Percentiles rank a stretch among this genome's conserved stretches.
Evolutionary conservation across 2,113 vertebrate genomes (phyloP).

Genomic region (Amia ocellicauda): DNA sequence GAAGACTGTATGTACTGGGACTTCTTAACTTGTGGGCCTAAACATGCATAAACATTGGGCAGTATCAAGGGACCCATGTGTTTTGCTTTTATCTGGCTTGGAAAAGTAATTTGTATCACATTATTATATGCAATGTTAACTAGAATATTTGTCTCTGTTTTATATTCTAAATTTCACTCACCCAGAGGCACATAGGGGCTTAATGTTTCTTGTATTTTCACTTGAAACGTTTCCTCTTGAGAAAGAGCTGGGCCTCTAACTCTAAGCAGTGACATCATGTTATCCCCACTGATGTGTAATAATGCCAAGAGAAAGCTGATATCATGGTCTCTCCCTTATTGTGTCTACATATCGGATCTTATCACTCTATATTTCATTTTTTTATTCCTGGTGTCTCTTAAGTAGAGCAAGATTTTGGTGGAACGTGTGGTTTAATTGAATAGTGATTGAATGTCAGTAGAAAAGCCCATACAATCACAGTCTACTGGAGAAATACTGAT

Average conservation of each 20-base stretch:
- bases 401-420: neutral
- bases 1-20: slow-evolving; percentile 2
- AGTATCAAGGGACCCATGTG: neutral
- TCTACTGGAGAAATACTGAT: neutral
- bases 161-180: neutral
- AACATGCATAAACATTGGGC: neutral
- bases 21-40: neutral
- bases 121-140: neutral
- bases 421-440: neutral
- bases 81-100: no score
- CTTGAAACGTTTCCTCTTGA: slow-evolving; percentile 12
- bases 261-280: slow-evolving; percentile 45
- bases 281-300: slow-evolving; percentile 30
- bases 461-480: neutral
- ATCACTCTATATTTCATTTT: slow-evolving; percentile 18
- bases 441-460: slow-evolving; percentile 9
- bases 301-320: slow-evolving; percentile 34
- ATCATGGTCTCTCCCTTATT: slow-evolving; percentile 25
- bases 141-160: neutral
- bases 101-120: no score
- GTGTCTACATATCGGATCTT: slow-evolving; percentile 22
- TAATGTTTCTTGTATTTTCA: neutral
- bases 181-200: no score
- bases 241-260: slow-evolving; percentile 21
- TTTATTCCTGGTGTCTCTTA: slow-evolving; percentile 15